Evolutionary conservation across 2,888 invertebrate species (phyloP).

Genomic region (Aproaerema taeniolella): DNA sequence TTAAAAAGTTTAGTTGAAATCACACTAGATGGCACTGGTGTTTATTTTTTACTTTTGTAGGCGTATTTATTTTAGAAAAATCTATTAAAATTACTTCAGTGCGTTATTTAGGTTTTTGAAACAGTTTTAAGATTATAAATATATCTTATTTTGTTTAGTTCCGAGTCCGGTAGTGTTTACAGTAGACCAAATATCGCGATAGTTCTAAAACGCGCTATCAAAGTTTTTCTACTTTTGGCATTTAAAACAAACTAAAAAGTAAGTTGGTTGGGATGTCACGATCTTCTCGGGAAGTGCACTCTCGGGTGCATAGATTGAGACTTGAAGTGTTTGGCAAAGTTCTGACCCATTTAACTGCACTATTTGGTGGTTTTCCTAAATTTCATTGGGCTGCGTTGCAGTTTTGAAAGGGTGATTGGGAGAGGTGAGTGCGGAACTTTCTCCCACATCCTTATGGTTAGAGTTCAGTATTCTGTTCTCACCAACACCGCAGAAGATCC

Average conservation of each 20-base stretch:
- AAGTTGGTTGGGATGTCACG: constrained; percentile 57
- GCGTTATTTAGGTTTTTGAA: too few species aligned
- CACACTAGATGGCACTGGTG: too few species aligned
- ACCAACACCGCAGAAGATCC: constrained; percentile 52
- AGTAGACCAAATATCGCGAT: too few species aligned
- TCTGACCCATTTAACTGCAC: constrained; percentile 29
- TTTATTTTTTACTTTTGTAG: too few species aligned
- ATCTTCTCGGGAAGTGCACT: constrained; percentile 55
- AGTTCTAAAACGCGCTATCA: constrained; percentile 34
- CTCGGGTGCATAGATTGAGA: constrained; percentile 21
- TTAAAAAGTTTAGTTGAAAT: too few species aligned
- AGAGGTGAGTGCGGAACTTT: constrained; percentile 45
- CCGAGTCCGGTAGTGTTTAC: too few species aligned
- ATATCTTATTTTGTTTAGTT: too few species aligned
- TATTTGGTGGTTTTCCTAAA: constrained; percentile 33
- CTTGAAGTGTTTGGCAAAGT: constrained; percentile 31
- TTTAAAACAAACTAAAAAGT: too few species aligned
- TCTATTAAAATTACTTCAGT: too few species aligned
- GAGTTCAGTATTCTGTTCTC: constrained; percentile 68
- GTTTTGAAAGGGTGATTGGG: constrained; percentile 31
- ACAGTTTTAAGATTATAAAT: neutral
- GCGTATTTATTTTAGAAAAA: too few species aligned
- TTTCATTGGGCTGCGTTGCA: constrained; percentile 33
- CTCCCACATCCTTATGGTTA: constrained; percentile 35
- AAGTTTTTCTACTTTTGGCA: constrained; percentile 20